Evolutionary conservation across 2,888 invertebrate species (phyloP), one percentile per base, ranked within the genome.

Genomic region (Julus scanicus): DNA sequence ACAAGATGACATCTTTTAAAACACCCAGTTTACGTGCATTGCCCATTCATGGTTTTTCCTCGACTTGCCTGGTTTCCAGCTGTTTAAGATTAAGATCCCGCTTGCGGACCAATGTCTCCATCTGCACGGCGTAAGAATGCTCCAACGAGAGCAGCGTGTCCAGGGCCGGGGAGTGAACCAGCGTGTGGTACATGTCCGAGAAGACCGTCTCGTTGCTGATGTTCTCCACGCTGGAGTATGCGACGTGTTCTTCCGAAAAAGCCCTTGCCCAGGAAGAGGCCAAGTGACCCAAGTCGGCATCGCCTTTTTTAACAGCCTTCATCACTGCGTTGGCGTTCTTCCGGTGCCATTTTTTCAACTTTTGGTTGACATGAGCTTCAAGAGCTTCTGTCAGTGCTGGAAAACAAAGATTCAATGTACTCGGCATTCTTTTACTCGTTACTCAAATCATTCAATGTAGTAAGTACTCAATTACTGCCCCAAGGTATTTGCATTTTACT

Each of bases 61-160:
- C 4, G 11, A 71, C 20, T 71, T 11, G 92, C 92, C 91, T 91
- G 57, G 91, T 89, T 89, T 92, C 91, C 6, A 93, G 89, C 88
- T 91, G 90, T 20, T 89, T 88, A 5, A 92, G 89, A 88, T 92
- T 92, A 88, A 91, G 90, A 89, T 92, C 92, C 53, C 92, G 90
- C 53, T 94, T 94, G 91, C 96, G 95, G 91, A 96, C 95, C 90
- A 95, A 94, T 89, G 95, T 95, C 88, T 95, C 94, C 29, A 97
- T 95, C 71, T 95, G 95, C 91, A 95, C 94, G 0, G 98, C 97
- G 92, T 97, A 97, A 17, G 95, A 95, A 91, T 97, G 96, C 92
- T 98, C 98, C 57, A 97, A 95, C 91, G 96, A 96, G 37, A 98
- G 93, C 91, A 98, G 96, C 0, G 96, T 96, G 91, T 97, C 97